Evolutionary conservation across 2,113 vertebrate species (phyloP), one percentile per base, ranked within the genome.

Genomic region (Aleadryas rufinucha): DNA sequence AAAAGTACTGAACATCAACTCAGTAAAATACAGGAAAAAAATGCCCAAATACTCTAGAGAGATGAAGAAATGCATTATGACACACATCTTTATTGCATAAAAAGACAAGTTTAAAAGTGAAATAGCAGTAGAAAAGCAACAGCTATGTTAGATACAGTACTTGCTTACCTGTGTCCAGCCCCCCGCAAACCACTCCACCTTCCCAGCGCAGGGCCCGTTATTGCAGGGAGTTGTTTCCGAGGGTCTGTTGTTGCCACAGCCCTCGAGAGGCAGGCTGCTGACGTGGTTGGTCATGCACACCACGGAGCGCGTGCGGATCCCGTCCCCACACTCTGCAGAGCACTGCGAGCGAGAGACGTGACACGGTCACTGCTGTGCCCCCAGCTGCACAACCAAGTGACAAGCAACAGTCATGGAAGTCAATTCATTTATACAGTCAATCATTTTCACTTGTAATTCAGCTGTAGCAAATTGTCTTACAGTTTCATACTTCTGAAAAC

Each of bases 171-270:
- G 99, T 71, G 98, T 99, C 99, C 99, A 99, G 94, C 98, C 98
- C 42, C 99, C 99, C 3, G 98, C 97, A 95, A 99, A 99, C 99
- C 99, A 99, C 87, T 99, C 99, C 7, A 98, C 98, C 70, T 96
- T 99, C 45, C 98, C 99, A 6, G 98, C 96, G 81, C 99, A 99
- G n/a, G 98, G 98, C 10, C 99, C 99, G 0, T 98, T 99, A 82
- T 98, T 98, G 24, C 99, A 99, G 6, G 98, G 96, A 18, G 98
- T 98, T 17, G 97, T 97, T 74, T 99, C 98, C 0, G 96, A 44
- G 0, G 99, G 99, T 11, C 98, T 97, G 97, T 99, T 98, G 61
- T 93, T 98, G 61, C 99, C 99, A 21, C 99, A 99, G 60, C 98
- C 98, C 71, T 99, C 99, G 96, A 99, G 97, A 10, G 99, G 99